Conservation (phyloP, 2,797 vertebrate genomes). For the Sebastes reedi region DNA sequence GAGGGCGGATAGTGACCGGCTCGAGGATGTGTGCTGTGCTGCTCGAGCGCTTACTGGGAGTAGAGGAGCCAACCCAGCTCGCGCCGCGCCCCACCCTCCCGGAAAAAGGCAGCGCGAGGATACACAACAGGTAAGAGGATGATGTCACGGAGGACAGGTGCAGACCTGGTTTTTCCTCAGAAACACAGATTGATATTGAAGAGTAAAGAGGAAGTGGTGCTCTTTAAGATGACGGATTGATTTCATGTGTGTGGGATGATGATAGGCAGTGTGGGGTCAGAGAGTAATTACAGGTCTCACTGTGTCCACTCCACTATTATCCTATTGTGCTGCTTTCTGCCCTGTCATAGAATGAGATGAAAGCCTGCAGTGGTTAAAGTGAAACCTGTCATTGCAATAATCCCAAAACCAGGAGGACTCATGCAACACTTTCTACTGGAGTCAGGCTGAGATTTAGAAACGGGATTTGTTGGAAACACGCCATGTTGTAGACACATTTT, state of each 20-base stretch:
- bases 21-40: conserved; percentile 6
- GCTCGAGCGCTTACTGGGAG: background rate
- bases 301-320: background rate
- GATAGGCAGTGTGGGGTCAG: background rate
- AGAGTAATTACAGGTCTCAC: background rate
- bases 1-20: background rate
- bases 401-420: background rate
- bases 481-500: background rate
- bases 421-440: background rate
- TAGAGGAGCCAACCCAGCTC: background rate
- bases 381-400: background rate
- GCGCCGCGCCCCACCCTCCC: conserved; percentile 51
- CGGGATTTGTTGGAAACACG: background rate
- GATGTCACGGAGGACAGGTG: conserved; percentile 55
- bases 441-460: background rate
- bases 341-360: background rate
- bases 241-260: background rate
- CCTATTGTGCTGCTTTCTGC: background rate
- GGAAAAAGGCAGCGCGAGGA: background rate
- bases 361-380: background rate
- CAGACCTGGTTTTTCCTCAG: background rate
- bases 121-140: conserved; percentile 46
- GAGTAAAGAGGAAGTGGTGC: background rate
- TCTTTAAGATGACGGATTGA: background rate
- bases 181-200: background rate